phyloP scores from a whole-genome alignment of 37 sponge, comb jelly and placozoan genomes.

The Spongia lamella region DNA sequence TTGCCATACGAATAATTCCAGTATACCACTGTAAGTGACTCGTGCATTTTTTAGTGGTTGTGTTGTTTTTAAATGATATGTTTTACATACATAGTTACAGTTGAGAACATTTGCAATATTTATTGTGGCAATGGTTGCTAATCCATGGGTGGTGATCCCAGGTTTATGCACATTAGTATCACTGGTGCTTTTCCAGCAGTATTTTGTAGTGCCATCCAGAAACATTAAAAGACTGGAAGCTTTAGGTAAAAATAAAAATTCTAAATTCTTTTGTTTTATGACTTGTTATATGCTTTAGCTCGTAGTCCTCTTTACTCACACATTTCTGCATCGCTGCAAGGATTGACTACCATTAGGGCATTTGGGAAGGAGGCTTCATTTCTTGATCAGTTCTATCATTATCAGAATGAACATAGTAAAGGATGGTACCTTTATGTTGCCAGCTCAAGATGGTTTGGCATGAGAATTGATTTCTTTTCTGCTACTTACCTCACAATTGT shows the following conservation, averaged over 20 bases:
- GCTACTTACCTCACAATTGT: constrained; percentile 49
- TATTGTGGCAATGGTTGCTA: too few species aligned
- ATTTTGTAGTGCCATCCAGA: too few species aligned
- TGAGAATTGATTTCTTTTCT: constrained; percentile 66
- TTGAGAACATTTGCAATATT: too few species aligned
- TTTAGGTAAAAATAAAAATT: too few species aligned
- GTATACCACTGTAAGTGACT: constrained; percentile 12
- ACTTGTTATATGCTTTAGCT: constrained; percentile 36
- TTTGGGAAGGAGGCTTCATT: constrained; percentile 25
- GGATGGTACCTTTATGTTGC: constrained; percentile 69
- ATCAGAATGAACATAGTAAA: constrained; percentile 55
- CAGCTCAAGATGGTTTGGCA: constrained; percentile 67
- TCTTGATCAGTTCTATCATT: constrained; percentile 45
- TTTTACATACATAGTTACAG: too few species aligned
- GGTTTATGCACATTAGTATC: too few species aligned
- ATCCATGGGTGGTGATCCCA: too few species aligned
- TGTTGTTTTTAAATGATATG: too few species aligned
- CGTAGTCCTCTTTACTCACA: constrained; percentile 87
- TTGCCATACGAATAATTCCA: constrained; percentile 25
- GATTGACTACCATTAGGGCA: constrained; percentile 72
- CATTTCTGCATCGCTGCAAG: constrained; percentile 76
- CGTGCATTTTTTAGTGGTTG: too few species aligned
- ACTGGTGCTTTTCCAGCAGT: too few species aligned
- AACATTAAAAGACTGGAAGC: too few species aligned
- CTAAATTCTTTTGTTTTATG: too few species aligned